Conservation (phyloP, 2,113 vertebrate species). For the Sylvilagus bachmani region DNA sequence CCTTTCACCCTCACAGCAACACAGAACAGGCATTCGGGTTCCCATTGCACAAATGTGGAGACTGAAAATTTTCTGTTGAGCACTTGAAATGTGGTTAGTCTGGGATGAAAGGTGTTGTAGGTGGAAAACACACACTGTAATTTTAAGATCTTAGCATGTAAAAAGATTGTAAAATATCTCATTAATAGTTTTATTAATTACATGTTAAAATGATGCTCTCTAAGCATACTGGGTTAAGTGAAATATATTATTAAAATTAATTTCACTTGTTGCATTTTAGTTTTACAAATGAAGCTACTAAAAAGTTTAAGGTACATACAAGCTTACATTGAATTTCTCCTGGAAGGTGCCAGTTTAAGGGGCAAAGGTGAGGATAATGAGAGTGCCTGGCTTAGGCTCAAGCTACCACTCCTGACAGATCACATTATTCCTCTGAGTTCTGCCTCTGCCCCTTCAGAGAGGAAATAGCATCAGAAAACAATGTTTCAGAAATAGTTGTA, state of each 20-base stretch:
- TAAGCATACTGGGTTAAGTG: neutral
- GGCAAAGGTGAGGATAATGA: neutral
- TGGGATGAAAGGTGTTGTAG: neutral
- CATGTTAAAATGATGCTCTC: neutral
- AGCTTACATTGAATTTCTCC: neutral
- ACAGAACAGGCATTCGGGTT: neutral
- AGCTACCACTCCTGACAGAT: neutral
- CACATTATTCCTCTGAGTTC: neutral
- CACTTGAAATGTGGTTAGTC: neutral
- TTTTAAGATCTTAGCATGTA: neutral
- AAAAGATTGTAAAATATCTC: neutral
- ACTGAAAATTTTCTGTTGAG: neutral
- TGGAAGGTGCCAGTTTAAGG: neutral
- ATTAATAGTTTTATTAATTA: slow-evolving; percentile 16
- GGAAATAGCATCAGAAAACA: neutral
- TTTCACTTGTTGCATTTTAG: slow-evolving; percentile 1
- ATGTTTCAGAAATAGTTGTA: neutral
- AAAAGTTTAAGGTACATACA: neutral
- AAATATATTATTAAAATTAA: slow-evolving; percentile 19
- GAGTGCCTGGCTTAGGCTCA: neutral
- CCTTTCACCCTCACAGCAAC: neutral
- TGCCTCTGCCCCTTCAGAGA: neutral
- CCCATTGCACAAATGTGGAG: neutral
- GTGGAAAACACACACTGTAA: neutral
- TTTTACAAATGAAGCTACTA: neutral